A percentile compares a stretch with the other conserved stretches of the same genome.
Evolutionary conservation across 2,888 invertebrate species (phyloP).

Genomic region (Gisinianus flammeolus): DNA sequence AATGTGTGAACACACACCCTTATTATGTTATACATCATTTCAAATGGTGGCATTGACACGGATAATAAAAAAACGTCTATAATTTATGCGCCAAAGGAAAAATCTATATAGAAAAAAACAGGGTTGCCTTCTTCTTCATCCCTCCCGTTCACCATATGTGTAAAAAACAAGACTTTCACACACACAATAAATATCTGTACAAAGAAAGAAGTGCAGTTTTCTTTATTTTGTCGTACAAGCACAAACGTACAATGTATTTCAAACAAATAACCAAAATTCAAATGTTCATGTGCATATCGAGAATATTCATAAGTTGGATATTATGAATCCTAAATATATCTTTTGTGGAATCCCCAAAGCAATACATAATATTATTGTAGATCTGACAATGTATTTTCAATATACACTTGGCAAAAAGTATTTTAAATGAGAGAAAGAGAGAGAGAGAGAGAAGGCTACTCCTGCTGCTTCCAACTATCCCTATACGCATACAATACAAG

Average conservation of each 20-base stretch:
- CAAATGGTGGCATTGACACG: neutral
- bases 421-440: too few relatives aligned
- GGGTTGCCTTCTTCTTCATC: neutral
- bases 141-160: neutral
- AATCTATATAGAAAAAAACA: too few relatives aligned
- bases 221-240: too few relatives aligned
- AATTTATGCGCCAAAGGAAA: neutral
- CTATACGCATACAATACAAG: neutral
- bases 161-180: neutral
- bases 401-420: too few relatives aligned
- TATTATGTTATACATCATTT: neutral
- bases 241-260: neutral
- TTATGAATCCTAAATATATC: neutral
- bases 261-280: too few relatives aligned
- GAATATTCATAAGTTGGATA: neutral
- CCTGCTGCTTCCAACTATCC: too few relatives aligned
- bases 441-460: too few relatives aligned
- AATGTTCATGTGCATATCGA: too few relatives aligned
- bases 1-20: neutral
- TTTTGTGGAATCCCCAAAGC: neutral
- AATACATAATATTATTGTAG: neutral
- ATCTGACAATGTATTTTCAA: neutral
- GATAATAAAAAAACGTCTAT: neutral
- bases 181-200: too few relatives aligned
- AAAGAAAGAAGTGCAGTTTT: too few relatives aligned